A percentile compares a stretch with the other conserved stretches of the same genome.
These are phyloP conservation scores for Drosophila anomalata DNA, from an alignment of 2,888 invertebrate genomes.

Conservation along the genomic window DNA sequence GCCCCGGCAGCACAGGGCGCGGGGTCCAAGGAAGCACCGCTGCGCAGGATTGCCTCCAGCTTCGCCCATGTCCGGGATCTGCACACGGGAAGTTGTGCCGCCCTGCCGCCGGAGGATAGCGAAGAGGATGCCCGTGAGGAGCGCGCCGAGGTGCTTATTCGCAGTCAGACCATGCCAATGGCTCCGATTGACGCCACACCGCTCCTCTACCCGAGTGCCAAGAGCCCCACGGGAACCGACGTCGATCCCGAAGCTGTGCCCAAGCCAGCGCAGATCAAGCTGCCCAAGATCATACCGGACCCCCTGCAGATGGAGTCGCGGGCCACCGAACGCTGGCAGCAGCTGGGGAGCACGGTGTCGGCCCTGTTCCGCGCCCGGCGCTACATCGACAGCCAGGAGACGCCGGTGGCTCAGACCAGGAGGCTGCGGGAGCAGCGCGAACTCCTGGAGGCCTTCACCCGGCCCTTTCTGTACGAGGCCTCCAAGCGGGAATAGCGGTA, in stretches of 20 bases:
- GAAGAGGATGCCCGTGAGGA: constrained; percentile 61
- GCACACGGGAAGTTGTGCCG: constrained; percentile 37
- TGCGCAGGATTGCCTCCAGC: constrained; percentile 66
- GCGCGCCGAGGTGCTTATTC: constrained; percentile 55
- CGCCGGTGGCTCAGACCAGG: constrained; percentile 49
- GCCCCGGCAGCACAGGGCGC: background rate
- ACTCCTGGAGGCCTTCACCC: constrained; percentile 61
- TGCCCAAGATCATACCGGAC: constrained; percentile 17
- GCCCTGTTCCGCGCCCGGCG: constrained; percentile 64
- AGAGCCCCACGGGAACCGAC: background rate
- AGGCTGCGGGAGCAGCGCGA: constrained; percentile 65
- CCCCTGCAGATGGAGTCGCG: constrained; percentile 24
- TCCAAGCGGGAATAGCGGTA: constrained; percentile 11
- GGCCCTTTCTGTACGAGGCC: constrained; percentile 58
- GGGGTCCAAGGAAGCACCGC: constrained; percentile 4
- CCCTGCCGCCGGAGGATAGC: constrained; percentile 55
- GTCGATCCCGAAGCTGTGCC: background rate
- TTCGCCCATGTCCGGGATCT: constrained; percentile 58
- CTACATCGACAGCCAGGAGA: constrained; percentile 23
- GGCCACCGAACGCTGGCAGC: constrained; percentile 63
- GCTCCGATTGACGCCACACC: background rate
- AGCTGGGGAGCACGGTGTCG: constrained; percentile 59
- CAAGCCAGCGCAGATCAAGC: background rate
- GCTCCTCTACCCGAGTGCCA: background rate
- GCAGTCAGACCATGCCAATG: constrained; percentile 48